Evolutionary conservation across 2,888 invertebrate genomes (phyloP).

Genomic region (Heliconius ethilla): DNA sequence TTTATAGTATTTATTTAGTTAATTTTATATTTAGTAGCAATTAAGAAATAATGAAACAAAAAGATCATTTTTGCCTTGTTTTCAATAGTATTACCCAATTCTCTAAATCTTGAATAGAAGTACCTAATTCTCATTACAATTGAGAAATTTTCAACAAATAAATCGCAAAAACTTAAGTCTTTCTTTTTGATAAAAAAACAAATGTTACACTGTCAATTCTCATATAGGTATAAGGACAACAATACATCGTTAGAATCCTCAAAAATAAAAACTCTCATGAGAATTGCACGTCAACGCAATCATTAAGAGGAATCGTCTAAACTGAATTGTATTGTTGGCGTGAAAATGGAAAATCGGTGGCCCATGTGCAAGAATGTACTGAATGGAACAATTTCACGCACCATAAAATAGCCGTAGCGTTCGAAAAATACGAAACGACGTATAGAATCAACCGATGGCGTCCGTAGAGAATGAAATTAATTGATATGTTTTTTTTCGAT

Average conservation of each 20-base stretch:
- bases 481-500: constrained; percentile 76
- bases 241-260: constrained; percentile 47
- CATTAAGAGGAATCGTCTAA: constrained; percentile 69
- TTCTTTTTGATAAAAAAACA: constrained; percentile 21
- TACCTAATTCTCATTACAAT: too few relatives aligned
- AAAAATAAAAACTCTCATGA: constrained; percentile 54
- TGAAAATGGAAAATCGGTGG: constrained; percentile 75
- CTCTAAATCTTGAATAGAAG: too few relatives aligned
- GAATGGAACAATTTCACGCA: constrained; percentile 78
- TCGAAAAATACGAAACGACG: constrained; percentile 65
- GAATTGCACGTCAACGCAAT: constrained; percentile 60
- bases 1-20: too few relatives aligned
- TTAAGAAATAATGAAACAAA: too few relatives aligned
- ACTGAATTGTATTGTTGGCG: constrained; percentile 70
- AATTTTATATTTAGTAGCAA: too few relatives aligned
- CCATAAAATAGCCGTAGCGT: constrained; percentile 72
- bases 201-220: constrained; percentile 4
- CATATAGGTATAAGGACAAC: constrained; percentile 21
- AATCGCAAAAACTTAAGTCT: not conserved
- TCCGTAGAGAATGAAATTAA: constrained; percentile 79
- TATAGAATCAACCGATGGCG: constrained; percentile 67
- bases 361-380: constrained; percentile 62
- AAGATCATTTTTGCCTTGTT: too few relatives aligned
- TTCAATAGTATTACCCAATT: too few relatives aligned
- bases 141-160: not conserved